These are phyloP conservation scores for Leptopilina drosophilae DNA, from an alignment of 2,888 invertebrate species.

Conservation along the genomic window DNA sequence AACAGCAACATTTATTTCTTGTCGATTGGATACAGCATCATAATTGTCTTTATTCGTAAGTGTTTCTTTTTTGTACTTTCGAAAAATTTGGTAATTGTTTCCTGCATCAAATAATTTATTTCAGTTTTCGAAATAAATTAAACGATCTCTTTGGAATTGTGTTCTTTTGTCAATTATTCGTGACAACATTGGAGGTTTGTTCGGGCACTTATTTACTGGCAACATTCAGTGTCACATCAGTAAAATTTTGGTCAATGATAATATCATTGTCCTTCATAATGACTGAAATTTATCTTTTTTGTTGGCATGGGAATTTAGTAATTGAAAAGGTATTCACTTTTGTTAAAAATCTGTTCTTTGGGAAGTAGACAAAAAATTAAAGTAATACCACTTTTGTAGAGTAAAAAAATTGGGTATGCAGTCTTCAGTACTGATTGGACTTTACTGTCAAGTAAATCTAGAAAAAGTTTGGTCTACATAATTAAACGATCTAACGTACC, in stretches of 20 bases:
- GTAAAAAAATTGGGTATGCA: slow-evolving; percentile 57
- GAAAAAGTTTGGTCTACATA: slow-evolving; percentile 58
- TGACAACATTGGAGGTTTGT: neutral
- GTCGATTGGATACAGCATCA: slow-evolving; percentile 22
- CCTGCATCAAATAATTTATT: neutral
- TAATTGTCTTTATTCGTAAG: neutral
- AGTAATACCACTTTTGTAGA: slow-evolving; percentile 49
- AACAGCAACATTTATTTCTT: neutral
- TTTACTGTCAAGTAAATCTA: slow-evolving; percentile 49
- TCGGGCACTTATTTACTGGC: slow-evolving; percentile 6
- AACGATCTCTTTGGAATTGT: neutral
- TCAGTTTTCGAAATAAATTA: neutral
- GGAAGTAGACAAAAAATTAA: neutral
- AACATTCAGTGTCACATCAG: neutral
- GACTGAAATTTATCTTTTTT: slow-evolving; percentile 13
- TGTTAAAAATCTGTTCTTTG: neutral
- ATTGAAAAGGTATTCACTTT: slow-evolving; percentile 9
- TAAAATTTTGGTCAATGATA: slow-evolving; percentile 22
- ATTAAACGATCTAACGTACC: slow-evolving; percentile 61
- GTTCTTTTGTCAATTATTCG: neutral
- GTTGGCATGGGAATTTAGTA: slow-evolving; percentile 15
- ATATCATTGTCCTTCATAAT: neutral
- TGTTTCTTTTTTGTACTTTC: neutral
- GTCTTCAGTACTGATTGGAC: slow-evolving; percentile 64
- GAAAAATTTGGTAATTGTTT: too few species aligned